Percentiles rank a stretch among this genome's conserved stretches.
Conservation (phyloP, 2,797 vertebrate species). For the Neosilurus mollespiculum region DNA sequence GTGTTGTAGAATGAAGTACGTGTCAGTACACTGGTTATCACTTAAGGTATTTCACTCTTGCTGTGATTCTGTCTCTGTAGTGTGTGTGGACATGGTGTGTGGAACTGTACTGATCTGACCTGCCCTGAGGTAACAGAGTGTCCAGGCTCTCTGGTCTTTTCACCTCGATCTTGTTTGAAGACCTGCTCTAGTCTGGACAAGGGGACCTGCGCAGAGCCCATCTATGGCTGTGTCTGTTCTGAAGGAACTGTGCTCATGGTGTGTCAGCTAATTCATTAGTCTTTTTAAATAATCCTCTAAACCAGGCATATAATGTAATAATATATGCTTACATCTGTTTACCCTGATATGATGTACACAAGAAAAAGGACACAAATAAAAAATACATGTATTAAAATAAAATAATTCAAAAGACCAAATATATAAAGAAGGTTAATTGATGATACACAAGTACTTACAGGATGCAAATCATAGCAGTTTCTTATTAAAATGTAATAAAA, state of each 20-base stretch:
- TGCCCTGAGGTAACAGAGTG: conserved; percentile 75
- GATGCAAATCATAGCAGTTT: too few relatives aligned
- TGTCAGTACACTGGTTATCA: background rate
- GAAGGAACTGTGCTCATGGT: conserved; percentile 80
- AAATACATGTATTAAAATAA: too few relatives aligned
- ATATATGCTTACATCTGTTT: background rate
- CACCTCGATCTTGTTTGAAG: conserved; percentile 79
- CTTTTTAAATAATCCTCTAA: background rate
- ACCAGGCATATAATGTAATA: background rate
- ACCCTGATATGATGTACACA: too few relatives aligned
- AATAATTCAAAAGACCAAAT: too few relatives aligned
- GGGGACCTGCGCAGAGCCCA: conserved; percentile 68
- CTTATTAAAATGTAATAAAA: too few relatives aligned
- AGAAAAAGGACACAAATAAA: too few relatives aligned
- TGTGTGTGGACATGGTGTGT: conserved; percentile 71
- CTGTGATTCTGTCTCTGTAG: conserved; percentile 60
- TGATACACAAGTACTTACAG: too few relatives aligned
- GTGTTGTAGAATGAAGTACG: background rate
- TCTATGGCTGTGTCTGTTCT: conserved; percentile 84
- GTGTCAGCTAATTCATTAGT: conserved; percentile 49
- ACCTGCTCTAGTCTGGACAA: conserved; percentile 77
- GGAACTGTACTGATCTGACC: conserved; percentile 74
- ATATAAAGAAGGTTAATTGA: too few relatives aligned
- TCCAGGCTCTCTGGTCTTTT: conserved; percentile 76
- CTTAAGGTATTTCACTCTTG: background rate